Base-by-base conservation (phyloP, 2,888 invertebrate genomes). In the Folsomia manolachei region DNA sequence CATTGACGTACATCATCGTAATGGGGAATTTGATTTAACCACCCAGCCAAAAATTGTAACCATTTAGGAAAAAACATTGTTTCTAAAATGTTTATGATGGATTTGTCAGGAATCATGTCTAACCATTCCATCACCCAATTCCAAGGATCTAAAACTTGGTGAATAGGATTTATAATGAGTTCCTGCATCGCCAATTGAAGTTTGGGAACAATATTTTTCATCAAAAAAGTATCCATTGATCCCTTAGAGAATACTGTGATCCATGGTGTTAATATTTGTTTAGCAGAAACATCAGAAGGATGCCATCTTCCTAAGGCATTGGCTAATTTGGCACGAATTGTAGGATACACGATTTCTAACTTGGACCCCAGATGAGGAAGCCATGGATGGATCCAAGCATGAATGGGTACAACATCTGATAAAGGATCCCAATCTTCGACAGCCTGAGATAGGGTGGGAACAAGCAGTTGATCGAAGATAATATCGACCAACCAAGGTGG, bases 371-470 rank as follows among this genome's bases (percentile, higher is more conserved):
- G 88, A 7, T 94, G 84, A 0, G 91, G 90, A 73, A 96, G 89
- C 99, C 99, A 99, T 0, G 98, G 98, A 83, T 97, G 91, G 74
- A 97, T 90, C 99, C 99, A 99, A 2, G 91, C 89, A 84, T 99
- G 97, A 78, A 99, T 92, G 18, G 98, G 98, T 78, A 95, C 89
- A 0, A 93, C 93, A 83, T 99, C 98, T 0, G 92, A 92, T 1
- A 96, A 87, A 0, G 99, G 99, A 86, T 99, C 94, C 99, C 99
- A 98, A 69, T 88, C 88, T 62, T 92, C 89, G 0, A 95, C 95
- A 79, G 92, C 94, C 0, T 87, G 84, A 75, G 86, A 84, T 14
- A 83, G 78, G 56, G 89, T 87, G 0, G 95, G 94, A 81, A 94
- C 86, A 66, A 97, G 88, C 65, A 91, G 85, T 80, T 94, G 91